Evolutionary conservation across 1,140 invertebrate genomes (phyloP), one percentile per base, ranked within the genome.

Genomic region (Pogonomyrmex californicus): DNA sequence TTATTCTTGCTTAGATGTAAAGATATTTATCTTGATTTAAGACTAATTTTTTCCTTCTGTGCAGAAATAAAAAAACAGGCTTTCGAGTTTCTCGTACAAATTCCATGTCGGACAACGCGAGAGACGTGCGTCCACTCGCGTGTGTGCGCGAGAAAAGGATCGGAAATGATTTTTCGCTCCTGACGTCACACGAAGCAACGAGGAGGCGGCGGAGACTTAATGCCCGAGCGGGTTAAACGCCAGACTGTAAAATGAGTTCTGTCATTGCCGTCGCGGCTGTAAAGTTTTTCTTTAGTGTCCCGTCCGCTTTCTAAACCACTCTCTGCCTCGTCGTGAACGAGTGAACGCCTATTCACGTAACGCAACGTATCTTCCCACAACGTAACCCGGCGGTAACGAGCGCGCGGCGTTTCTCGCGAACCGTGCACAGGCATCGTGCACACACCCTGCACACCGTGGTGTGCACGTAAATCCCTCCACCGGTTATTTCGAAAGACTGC

Each of bases 231-330:
- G n/a, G 33, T 73, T 73, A 56, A 85, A 66, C 58, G 58, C 1
- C 58, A 41, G 60, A 49, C 73, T 41, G 60, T 56, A 78, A 88
- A 90, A 88, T 62, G 81, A 86, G 60, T 90, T 82, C 47, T 86
- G 58, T 51, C 86, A 71, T 66, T 87, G 60, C 49, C 41, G 66
- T 17, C 17, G 68, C 38, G 51, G 85, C 79, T 87, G 66, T 63
- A 62, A 33, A 76, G 5, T 87, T 91, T 87, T 91, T 91, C 65
- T 81, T 23, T 23, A 23, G 63, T 58, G 82, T 54, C 78, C 44
- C 78, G 54, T 44, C 56, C 88, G 91, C 94, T 94, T 94, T 94
- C 93, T 94, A 94, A 94, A 94, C 93, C 92, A 91, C 92, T 94
- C 89, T 93, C 89, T 66, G 85, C 90, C 91, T 94, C 90, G 88